These are phyloP conservation scores for Perizoma flavofasciatum DNA, from an alignment of 2,888 invertebrate genomes.

Conservation along the genomic window DNA sequence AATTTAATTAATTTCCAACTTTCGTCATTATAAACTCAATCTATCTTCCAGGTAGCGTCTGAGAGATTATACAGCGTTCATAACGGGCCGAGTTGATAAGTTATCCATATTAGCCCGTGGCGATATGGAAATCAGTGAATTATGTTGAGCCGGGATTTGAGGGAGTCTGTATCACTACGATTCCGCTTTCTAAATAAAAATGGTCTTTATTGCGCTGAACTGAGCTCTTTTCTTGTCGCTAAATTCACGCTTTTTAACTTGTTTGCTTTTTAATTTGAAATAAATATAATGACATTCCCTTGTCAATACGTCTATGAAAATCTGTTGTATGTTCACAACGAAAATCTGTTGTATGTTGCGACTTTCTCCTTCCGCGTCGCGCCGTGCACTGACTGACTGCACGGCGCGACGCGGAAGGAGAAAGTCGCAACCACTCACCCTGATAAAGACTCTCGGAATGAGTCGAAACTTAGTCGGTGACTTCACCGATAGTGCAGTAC, in stretches of 20 bases:
- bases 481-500: no score
- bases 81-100: slow-evolving; percentile 42
- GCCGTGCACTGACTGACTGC: no score
- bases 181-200: slow-evolving; percentile 6
- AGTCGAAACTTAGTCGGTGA: no score
- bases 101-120: slow-evolving; percentile 45
- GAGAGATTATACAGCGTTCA: slow-evolving; percentile 31
- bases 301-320: no score
- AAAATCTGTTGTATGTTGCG: no score
- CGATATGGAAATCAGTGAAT: slow-evolving; percentile 54
- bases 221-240: slow-evolving; percentile 1
- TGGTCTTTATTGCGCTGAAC: neutral
- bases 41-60: slow-evolving; percentile 22
- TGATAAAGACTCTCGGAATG: no score
- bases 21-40: slow-evolving; percentile 26
- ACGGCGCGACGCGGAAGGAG: no score
- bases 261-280: no score
- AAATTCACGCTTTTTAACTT: neutral
- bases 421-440: no score
- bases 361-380: no score
- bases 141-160: slow-evolving; percentile 59
- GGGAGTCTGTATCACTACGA: slow-evolving; percentile 13
- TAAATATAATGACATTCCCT: no score
- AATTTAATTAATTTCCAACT: slow-evolving; percentile 17
- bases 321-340: no score